phyloP scores from a whole-genome alignment of 2,113 vertebrate genomes.

The Diphyllodes magnificus region DNA sequence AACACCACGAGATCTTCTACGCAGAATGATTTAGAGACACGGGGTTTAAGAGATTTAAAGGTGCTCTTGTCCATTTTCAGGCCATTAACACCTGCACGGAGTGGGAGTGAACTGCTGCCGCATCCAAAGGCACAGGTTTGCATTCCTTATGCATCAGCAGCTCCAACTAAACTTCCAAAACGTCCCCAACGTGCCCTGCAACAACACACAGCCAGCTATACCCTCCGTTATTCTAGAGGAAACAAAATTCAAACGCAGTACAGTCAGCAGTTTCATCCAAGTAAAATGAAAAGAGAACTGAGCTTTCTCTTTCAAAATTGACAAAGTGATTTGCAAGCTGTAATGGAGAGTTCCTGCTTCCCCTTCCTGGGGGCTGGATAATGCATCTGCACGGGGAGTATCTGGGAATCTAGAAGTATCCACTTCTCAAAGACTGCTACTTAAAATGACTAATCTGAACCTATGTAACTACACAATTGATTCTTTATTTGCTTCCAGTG shows the following conservation, averaged over 20 bases:
- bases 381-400: neutral
- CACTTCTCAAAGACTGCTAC: neutral
- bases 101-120: neutral
- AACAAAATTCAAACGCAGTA: neutral
- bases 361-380: neutral
- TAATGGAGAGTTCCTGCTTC: neutral
- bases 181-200: neutral
- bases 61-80: neutral
- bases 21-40: neutral
- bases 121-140: neutral
- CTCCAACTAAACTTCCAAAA: neutral
- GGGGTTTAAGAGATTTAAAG: neutral
- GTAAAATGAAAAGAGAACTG: neutral
- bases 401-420: neutral
- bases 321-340: neutral
- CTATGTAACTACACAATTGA: neutral
- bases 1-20: neutral
- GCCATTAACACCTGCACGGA: neutral
- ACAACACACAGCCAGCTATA: neutral
- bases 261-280: neutral
- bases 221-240: neutral
- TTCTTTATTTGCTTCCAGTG: constrained; percentile 7
- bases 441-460: neutral
- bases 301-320: neutral
- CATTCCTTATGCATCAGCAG: neutral